Evolutionary conservation across 2,113 vertebrate genomes (phyloP), one percentile per base, ranked within the genome.

Genomic region (Spheniscus mendiculus): DNA sequence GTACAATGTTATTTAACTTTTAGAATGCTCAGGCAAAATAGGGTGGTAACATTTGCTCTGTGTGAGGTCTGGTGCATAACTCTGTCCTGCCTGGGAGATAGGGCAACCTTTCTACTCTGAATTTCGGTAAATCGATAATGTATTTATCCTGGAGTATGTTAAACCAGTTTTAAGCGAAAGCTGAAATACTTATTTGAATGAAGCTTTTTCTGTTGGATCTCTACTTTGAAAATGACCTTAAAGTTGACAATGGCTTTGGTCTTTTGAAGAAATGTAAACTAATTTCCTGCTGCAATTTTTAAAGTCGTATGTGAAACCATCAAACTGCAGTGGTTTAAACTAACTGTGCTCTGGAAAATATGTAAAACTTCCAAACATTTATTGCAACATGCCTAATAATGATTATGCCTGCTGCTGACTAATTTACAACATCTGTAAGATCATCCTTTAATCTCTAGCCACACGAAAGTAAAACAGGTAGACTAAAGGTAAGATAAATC

Each of bases 1-100:
- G 98, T 98, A 98, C 97, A 98, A 98, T 98, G 98, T 99, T 99
- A 99, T 99, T 98, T 98, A 98, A 98, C 98, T 96, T 98, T 87
- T 96, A 97, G 93, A 98, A 98, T 97, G 98, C 98, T 98, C 97
- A 81, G 90, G 97, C 97, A 97, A 98, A 98, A 98, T 97, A 97
- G 97, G 97, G 99, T 98, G 98, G 98, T 98, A 98, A 98, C 98
- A 98, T 99, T 98, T 98, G 98, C 99, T 98, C 98, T 98, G 99
- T 99, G 99, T 99, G 99, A 99, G 99, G 99, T 99, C 99, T 98
- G 95, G 98, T 98, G 98, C 99, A 98, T 99, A 99, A 99, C 99
- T 99, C 99, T 98, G 98, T 98, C 98, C 99, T 99, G 98, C 98
- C 98, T 99, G 98, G 99, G 98, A 99, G 99, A 99, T 98, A 99